Conservation (phyloP, 2,797 vertebrate genomes). For the Anniella stebbinsi region DNA sequence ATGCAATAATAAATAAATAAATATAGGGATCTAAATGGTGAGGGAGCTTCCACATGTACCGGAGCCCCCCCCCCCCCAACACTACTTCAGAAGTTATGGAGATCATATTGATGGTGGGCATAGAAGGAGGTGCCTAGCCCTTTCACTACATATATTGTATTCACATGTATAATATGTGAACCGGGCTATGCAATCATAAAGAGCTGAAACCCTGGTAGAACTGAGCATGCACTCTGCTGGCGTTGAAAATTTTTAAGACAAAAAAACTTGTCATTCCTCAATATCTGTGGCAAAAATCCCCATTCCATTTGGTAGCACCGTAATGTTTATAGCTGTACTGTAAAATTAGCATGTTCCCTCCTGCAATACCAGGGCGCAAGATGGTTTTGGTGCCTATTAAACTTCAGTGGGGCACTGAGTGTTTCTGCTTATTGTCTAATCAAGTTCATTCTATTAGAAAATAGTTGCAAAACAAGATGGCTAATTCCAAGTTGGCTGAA, state of each 20-base stretch:
- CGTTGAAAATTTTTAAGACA: not conserved
- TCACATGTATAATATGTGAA: not conserved
- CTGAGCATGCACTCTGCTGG: no score
- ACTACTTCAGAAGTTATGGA: not conserved
- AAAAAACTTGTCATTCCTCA: not conserved
- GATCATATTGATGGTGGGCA: not conserved
- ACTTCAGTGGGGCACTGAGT: slow-evolving; percentile 18
- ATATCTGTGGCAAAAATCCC: not conserved
- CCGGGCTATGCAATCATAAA: not conserved
- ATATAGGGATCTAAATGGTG: no score
- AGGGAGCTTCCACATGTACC: no score
- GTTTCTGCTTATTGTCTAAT: slow-evolving; percentile 38
- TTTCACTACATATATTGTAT: not conserved
- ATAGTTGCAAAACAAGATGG: slow-evolving; percentile 32
- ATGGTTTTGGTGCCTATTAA: slow-evolving; percentile 41
- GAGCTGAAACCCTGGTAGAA: not conserved
- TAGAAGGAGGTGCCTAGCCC: not conserved
- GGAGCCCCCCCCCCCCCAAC: no score
- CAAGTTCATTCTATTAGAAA: slow-evolving; percentile 48
- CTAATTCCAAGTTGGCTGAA: slow-evolving; percentile 39
- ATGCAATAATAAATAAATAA: no score
- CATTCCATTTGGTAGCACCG: not conserved
- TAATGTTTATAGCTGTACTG: not conserved
- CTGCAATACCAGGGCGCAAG: not conserved
- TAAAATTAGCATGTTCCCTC: not conserved